A percentile compares a stretch with the other conserved stretches of the same genome.
These are phyloP conservation scores for Pelmatolapia mariae DNA, from an alignment of 2,113 vertebrate species.

Conservation along the genomic window DNA sequence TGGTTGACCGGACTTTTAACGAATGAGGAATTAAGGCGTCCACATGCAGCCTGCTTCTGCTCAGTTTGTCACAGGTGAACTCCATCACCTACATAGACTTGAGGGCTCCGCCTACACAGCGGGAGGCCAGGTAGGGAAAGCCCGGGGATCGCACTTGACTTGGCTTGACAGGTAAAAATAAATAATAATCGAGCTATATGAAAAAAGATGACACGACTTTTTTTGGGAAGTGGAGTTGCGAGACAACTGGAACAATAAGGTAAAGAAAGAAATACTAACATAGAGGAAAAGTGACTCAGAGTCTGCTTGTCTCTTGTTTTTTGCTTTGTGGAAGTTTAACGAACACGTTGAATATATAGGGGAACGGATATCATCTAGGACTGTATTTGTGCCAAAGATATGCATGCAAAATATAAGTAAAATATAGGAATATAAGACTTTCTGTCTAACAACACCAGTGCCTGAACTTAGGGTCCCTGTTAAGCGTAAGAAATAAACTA, in stretches of 20 bases:
- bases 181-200: neutral
- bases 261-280: neutral
- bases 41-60: slow-evolving; percentile 16
- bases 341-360: neutral
- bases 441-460: neutral
- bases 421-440: neutral
- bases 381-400: neutral
- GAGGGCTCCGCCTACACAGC: slow-evolving; percentile 11
- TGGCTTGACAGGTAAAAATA: neutral
- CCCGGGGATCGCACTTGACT: neutral
- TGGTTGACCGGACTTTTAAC: neutral
- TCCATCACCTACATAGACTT: slow-evolving; percentile 8
- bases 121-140: slow-evolving; percentile 35
- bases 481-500: neutral
- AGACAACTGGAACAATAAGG: neutral
- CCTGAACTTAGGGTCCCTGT: neutral
- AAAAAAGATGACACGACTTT: neutral
- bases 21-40: slow-evolving; percentile 4
- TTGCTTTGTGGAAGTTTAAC: neutral
- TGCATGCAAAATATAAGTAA: neutral
- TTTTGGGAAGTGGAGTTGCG: neutral
- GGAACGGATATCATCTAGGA: neutral
- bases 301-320: neutral
- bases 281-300: neutral
- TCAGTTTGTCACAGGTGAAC: slow-evolving; percentile 13